Evolutionary conservation across 2,113 vertebrate genomes (phyloP).

Genomic region (Empidonax alnorum): DNA sequence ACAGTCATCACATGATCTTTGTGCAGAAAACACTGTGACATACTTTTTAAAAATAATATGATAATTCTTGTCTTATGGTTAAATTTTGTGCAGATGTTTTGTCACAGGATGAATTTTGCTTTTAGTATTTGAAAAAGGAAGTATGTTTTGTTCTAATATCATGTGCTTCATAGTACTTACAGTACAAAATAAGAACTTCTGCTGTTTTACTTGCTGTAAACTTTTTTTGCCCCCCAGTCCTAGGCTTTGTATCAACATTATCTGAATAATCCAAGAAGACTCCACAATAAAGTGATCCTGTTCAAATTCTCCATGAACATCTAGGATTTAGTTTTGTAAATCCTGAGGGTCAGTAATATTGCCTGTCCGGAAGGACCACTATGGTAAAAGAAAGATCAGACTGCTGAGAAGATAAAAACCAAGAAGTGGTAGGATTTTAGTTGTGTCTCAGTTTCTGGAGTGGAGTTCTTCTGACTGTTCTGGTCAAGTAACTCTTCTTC

Average conservation of each 20-base stretch:
- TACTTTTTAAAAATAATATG: neutral
- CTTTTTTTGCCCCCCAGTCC: neutral
- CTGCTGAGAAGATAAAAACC: neutral
- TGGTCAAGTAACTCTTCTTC: neutral
- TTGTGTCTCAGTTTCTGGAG: neutral
- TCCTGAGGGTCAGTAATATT: neutral
- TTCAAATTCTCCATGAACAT: neutral
- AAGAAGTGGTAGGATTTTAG: neutral
- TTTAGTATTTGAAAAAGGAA: neutral
- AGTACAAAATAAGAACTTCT: neutral
- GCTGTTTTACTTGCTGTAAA: neutral
- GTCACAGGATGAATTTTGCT: neutral
- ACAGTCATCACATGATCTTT: neutral
- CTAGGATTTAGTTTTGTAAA: constrained; percentile 7
- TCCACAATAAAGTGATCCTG: neutral
- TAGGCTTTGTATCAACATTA: neutral
- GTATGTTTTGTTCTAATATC: neutral
- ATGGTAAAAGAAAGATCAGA: neutral
- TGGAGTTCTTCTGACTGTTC: neutral
- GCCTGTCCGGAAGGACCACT: neutral
- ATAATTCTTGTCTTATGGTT: neutral
- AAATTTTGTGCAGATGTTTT: neutral
- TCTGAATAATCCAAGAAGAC: neutral
- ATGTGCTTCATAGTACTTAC: neutral
- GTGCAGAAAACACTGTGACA: neutral